Base-by-base conservation (phyloP, 2,888 invertebrate species). In the Myathropa florea region DNA sequence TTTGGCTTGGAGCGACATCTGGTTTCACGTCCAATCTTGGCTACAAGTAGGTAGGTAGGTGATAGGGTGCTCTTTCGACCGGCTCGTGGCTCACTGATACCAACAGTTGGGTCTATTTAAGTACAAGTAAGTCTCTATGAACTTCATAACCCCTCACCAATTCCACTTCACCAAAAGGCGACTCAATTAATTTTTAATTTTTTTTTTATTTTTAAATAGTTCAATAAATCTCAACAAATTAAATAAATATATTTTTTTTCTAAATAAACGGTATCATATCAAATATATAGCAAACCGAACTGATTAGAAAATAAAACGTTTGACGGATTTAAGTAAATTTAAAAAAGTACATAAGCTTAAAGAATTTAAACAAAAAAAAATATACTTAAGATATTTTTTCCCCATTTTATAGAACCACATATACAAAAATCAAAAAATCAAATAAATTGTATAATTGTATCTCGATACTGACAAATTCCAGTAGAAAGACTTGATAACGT, bases 221-320 rank as follows among this genome's bases (percentile, higher is more conserved):
- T 12, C 46, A 46, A 46, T 18, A 46, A 18, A 46, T 46, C 18
- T 18, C 46, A 46, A 18, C 3, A 46, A 14, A 46, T 4, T 3
- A 33, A 33, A 7, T 7, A 18, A 46, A 18, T 46, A 46, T 18
- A n/a, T 18, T 18, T 46, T 46, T 46, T 12, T 9, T n/a, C 23
- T 21, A 68, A 33, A 18, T 23, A 57, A 33, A 65, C 65, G 26
- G 33, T 57, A 28, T 59, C 76, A 67, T 76, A 76, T 76, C 76
- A 71, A 60, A 39, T 24, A 68, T 30, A 59, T 14, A 59, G 7
- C 33, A 64, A 76, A 46, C 30, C 33, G 76, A 76, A 76, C 76
- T 76, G 76, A 76, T 67, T 67, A 60, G 67, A 60, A 60, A 59
- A 46, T 67, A 67, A 60, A 14, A 67, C 46, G 53, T 46, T 67